Percentiles rank a stretch among this genome's conserved stretches.
These are phyloP conservation scores for Caenorhabditis sp. DNA, from an alignment of 2,888 invertebrate species.

Conservation along the genomic window DNA sequence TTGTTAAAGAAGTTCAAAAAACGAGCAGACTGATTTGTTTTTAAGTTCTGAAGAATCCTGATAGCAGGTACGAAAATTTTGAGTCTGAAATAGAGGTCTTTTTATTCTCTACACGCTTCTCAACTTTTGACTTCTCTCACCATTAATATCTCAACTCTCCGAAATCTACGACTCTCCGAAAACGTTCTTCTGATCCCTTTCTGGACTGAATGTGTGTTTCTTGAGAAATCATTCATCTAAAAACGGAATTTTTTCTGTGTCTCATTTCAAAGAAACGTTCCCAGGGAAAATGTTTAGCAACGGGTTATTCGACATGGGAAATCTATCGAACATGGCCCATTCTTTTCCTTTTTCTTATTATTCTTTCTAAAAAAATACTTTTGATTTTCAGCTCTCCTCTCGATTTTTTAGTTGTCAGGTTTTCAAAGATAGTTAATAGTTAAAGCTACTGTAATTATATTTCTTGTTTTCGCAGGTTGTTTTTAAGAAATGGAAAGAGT, in stretches of 20 bases:
- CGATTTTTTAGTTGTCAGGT: background rate
- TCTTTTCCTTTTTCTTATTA: background rate
- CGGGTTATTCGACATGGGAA: constrained; percentile 1
- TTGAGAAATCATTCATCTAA: background rate
- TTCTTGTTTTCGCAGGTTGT: background rate
- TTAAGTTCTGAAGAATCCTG: too few relatives aligned
- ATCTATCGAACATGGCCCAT: background rate
- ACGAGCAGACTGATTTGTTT: too few relatives aligned
- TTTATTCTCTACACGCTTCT: background rate
- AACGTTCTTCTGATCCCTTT: too few relatives aligned
- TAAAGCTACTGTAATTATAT: background rate
- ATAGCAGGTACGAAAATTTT: too few relatives aligned
- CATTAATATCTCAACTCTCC: too few relatives aligned
- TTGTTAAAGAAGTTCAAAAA: too few relatives aligned
- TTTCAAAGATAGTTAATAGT: background rate
- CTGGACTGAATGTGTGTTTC: too few relatives aligned
- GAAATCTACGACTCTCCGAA: too few relatives aligned
- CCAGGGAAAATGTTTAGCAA: constrained; percentile 25
- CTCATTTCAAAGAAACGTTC: constrained; percentile 8
- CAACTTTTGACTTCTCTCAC: too few relatives aligned
- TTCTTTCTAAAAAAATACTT: background rate
- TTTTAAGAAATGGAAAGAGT: background rate
- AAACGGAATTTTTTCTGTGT: background rate
- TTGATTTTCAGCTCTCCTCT: background rate
- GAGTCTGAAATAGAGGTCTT: too few relatives aligned